Evolutionary conservation across 2,888 invertebrate genomes (phyloP).

Genomic region (Dolichomitus sp.): DNA sequence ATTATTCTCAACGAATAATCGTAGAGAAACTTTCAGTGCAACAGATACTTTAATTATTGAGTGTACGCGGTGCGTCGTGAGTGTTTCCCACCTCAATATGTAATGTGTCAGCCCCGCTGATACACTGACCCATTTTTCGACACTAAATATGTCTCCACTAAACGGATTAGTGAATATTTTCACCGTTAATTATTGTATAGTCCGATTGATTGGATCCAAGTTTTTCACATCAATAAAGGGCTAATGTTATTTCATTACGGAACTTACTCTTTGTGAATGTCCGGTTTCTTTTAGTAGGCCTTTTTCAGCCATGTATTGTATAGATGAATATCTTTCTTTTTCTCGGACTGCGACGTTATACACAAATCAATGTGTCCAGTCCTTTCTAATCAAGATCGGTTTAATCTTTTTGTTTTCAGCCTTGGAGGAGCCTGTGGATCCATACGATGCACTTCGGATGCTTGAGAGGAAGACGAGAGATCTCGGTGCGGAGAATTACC

Average conservation of each 20-base stretch:
- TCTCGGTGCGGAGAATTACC: conserved; percentile 35
- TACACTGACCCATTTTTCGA: not conserved
- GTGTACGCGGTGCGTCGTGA: not conserved
- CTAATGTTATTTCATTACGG: conserved; percentile 22
- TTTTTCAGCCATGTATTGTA: not conserved
- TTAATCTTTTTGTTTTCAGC: conserved; percentile 65
- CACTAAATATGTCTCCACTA: conserved; percentile 7
- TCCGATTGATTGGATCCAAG: conserved; percentile 12
- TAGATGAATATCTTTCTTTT: not conserved
- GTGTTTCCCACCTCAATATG: not conserved
- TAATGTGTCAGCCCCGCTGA: not conserved
- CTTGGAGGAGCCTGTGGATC: conserved; percentile 63
- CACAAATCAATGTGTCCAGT: not conserved
- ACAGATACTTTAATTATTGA: conserved; percentile 14
- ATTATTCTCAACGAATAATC: conserved; percentile 6
- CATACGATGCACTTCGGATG: conserved; percentile 74
- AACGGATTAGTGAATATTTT: not conserved
- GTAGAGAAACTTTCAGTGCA: conserved; percentile 11
- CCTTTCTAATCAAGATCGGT: conserved; percentile 12
- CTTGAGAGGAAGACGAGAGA: conserved; percentile 72
- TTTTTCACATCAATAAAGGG: conserved; percentile 46
- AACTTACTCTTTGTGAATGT: not conserved
- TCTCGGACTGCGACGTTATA: not conserved
- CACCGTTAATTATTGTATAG: conserved; percentile 36
- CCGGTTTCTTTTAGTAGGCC: not conserved